Evolutionary conservation across 2,888 invertebrate genomes (phyloP), one percentile per base, ranked within the genome.

Genomic region (Oligia latruncula): DNA sequence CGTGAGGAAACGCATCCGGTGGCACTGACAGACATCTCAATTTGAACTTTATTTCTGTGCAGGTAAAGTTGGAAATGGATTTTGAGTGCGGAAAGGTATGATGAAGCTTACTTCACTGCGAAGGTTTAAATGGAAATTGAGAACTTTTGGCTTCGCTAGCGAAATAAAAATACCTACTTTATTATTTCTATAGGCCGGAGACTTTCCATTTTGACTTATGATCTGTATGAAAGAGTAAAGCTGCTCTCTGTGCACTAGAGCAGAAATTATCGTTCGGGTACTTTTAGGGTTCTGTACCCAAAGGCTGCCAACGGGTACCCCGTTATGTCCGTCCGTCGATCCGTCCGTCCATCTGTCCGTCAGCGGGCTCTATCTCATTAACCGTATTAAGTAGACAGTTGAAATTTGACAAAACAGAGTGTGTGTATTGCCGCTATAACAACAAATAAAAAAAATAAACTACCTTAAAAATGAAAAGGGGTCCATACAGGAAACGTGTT

Each of bases 1-100:
- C 60, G n/a, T 67, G 77, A 75, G 78, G 71, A 79, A 83, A 78
- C 43, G 74, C 65, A 79, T 72, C 46, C 71, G 60, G 46, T 64
- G 4, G 64, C 49, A 29, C 11, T 11, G 8, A 23, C 43, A 46
- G 13, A 17, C 29, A 13, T 46, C 17, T 3, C 9, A 23, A 79
- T 55, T 81, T 77, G n/a, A 62, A 65, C 82, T n/a, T 75, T 87
- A 68, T 66, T 23, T 11, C 0, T 4, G 11, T 4, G 9, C 0
- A 0, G 0, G 0, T 73, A 82, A 73, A 77, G 68, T 66, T 67
- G 23, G 17, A 68, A 71, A 68, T 80, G 0, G 29, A 11, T 17
- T 71, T 35, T 15, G 15, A 55, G 11, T 43, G 23, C 8, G 64
- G 46, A 70, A 67, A 52, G 17, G 43, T 66, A 68, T 79, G 67